Evolutionary conservation across 2,113 vertebrate species (phyloP).

Genomic region (Chaenocephalus aceratus): DNA sequence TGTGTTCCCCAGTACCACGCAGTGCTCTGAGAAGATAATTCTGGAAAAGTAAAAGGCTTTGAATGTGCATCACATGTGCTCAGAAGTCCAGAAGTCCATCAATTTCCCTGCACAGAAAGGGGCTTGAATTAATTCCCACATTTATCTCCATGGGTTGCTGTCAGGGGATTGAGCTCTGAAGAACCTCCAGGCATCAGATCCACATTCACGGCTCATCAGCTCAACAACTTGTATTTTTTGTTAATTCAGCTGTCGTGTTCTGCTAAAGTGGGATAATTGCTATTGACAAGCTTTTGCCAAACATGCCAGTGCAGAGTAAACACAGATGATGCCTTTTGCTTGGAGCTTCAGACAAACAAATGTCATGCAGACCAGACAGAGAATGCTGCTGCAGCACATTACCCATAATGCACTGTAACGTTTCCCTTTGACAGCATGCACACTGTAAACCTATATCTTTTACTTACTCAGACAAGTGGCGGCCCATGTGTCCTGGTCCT

Average conservation of each 20-base stretch:
- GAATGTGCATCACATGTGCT: slow-evolving; percentile 44
- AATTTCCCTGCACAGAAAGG: slow-evolving; percentile 54
- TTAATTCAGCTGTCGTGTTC: slow-evolving; percentile 69
- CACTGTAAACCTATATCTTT: slow-evolving; percentile 4
- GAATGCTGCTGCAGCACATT: slow-evolving; percentile 18
- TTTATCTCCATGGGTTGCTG: slow-evolving; percentile 63
- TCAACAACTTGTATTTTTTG: slow-evolving; percentile 69
- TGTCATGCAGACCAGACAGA: slow-evolving; percentile 48
- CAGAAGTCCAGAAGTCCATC: slow-evolving; percentile 32
- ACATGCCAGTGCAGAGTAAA: slow-evolving; percentile 74
- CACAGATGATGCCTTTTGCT: slow-evolving; percentile 77
- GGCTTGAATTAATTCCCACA: slow-evolving; percentile 63
- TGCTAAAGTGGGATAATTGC: slow-evolving; percentile 73
- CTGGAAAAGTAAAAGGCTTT: slow-evolving; percentile 58
- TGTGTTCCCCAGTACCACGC: slow-evolving; percentile 44
- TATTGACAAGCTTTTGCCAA: slow-evolving; percentile 76
- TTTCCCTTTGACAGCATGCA: slow-evolving; percentile 25
- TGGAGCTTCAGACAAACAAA: slow-evolving; percentile 67
- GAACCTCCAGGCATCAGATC: slow-evolving; percentile 69
- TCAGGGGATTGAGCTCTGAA: slow-evolving; percentile 52
- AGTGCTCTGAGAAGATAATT: slow-evolving; percentile 49
- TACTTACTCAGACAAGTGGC: not conserved
- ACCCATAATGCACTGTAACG: slow-evolving; percentile 26
- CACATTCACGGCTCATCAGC: slow-evolving; percentile 68
- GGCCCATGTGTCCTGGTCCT: no score